Evolutionary conservation across 2,113 vertebrate species (phyloP).

Genomic region (Ciconia maguari): DNA sequence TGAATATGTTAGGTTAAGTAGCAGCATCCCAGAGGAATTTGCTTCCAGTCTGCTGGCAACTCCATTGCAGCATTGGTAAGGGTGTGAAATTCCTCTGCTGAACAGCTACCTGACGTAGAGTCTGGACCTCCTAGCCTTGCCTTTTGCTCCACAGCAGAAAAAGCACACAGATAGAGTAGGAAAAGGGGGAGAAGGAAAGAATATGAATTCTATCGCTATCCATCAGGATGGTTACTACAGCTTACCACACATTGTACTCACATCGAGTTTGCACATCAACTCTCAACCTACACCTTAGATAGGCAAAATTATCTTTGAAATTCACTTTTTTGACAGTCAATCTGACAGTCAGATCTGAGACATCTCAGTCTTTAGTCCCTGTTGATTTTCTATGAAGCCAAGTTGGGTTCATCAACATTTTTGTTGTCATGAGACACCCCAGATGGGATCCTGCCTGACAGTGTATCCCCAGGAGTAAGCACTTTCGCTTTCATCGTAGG

Average conservation of each 20-base stretch:
- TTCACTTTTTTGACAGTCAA: neutral
- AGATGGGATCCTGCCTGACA: neutral
- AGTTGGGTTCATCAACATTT: neutral
- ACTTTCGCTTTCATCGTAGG: fast-evolving
- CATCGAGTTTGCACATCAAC: neutral
- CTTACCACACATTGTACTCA: fast-evolving
- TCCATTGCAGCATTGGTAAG: fast-evolving
- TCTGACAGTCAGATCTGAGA: neutral
- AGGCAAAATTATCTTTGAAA: neutral
- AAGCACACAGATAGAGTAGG: neutral
- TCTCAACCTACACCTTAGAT: neutral
- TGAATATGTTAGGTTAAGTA: neutral
- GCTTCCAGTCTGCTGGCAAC: slow-evolving; percentile 13
- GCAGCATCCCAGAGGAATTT: neutral
- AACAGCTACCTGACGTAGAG: neutral
- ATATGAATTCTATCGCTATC: neutral
- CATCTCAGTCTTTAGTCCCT: neutral
- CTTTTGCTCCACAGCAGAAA: neutral
- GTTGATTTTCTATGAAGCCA: neutral
- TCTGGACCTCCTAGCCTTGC: neutral
- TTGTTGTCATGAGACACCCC: neutral
- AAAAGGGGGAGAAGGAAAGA: neutral
- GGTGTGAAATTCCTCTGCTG: slow-evolving; percentile 11
- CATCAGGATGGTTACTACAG: neutral
- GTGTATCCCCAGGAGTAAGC: neutral